Evolutionary conservation across 2,113 vertebrate genomes (phyloP).

Genomic region (Panthera leo): DNA sequence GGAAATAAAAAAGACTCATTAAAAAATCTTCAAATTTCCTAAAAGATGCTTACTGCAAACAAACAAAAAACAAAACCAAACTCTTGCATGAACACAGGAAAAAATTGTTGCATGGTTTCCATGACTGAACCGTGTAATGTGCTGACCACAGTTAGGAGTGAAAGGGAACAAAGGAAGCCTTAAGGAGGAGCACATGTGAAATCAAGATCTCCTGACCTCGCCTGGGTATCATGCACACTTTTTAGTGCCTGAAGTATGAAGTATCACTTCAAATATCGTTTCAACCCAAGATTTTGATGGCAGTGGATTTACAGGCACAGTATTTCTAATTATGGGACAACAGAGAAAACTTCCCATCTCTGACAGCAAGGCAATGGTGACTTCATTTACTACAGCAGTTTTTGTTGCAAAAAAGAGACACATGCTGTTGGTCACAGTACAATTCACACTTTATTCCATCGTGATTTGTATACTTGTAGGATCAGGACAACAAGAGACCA

Average conservation of each 20-base stretch:
- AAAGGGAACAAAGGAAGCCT: neutral
- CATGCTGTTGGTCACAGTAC: constrained; percentile 68
- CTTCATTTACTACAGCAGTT: neutral
- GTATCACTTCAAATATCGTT: neutral
- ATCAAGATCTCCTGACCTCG: neutral
- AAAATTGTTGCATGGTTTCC: neutral
- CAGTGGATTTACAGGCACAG: neutral
- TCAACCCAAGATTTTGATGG: neutral
- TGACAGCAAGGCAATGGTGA: neutral
- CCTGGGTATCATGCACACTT: neutral
- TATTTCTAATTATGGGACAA: neutral
- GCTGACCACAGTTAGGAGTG: neutral
- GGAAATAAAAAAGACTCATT: constrained; percentile 14
- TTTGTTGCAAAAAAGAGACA: constrained; percentile 59
- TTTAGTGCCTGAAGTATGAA: neutral
- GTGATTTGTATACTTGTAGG: constrained; percentile 76
- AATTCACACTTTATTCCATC: constrained; percentile 87
- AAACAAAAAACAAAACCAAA: neutral
- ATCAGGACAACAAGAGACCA: constrained; percentile 79
- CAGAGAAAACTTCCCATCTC: neutral
- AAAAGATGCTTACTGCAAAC: neutral
- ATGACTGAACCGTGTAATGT: neutral
- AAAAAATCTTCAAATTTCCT: neutral
- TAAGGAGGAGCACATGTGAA: neutral
- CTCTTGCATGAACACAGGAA: neutral